phyloP scores from a whole-genome alignment of 2,888 invertebrate genomes.

The Crossocerus cetratus region DNA sequence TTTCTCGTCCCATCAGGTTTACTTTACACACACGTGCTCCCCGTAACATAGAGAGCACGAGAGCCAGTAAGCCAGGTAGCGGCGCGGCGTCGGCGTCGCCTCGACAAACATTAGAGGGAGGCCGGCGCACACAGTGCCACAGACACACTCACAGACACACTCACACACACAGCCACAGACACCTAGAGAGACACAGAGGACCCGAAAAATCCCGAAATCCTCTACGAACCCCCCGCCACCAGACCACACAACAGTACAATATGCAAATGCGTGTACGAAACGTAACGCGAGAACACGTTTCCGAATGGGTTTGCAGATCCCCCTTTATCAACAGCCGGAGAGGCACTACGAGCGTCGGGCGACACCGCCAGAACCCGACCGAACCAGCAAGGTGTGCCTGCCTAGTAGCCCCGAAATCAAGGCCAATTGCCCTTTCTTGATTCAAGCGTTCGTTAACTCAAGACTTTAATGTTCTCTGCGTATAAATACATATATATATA shows the following conservation, averaged over 20 bases:
- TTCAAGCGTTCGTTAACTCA: constrained; percentile 76
- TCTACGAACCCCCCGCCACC: constrained; percentile 19
- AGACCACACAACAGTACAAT: constrained; percentile 30
- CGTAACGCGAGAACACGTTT: constrained; percentile 75
- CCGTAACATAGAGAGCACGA: no score
- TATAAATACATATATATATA: constrained; percentile 54
- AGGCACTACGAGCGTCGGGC: constrained; percentile 78
- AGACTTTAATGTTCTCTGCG: constrained; percentile 73
- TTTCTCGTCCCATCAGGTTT: no score
- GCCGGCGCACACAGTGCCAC: no score
- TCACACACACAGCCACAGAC: no score
- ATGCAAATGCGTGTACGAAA: constrained; percentile 69
- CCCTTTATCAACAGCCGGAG: constrained; percentile 82
- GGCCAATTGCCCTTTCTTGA: constrained; percentile 75
- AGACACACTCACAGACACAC: no score
- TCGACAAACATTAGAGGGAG: no score
- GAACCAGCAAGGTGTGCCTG: constrained; percentile 78
- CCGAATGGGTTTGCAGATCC: constrained; percentile 79
- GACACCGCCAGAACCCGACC: constrained; percentile 77
- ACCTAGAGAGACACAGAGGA: not conserved
- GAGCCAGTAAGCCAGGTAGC: no score
- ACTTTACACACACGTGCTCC: no score
- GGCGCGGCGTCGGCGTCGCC: no score
- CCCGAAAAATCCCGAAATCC: not conserved
- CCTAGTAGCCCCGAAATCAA: constrained; percentile 75